Percentiles rank a stretch among this genome's conserved stretches.
Evolutionary conservation across 1,140 invertebrate species (phyloP).

Genomic region (Arctopsyche grandis): DNA sequence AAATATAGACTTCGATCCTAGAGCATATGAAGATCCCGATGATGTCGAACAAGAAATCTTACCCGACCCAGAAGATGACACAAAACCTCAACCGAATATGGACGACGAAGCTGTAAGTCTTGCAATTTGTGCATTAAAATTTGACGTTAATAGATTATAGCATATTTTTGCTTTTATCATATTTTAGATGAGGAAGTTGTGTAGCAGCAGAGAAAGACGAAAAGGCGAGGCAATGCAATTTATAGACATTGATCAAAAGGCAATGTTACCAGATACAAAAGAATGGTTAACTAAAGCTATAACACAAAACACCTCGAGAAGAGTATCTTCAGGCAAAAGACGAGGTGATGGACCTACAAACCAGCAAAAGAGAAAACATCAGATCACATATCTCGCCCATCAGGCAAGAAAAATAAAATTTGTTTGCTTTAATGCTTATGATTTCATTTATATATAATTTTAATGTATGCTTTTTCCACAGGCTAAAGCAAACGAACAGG

Average conservation of each 20-base stretch:
- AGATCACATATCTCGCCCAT: conserved; percentile 95
- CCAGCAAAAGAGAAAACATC: conserved; percentile 87
- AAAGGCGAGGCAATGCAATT: conserved; percentile 70
- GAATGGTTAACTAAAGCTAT: conserved; percentile 86
- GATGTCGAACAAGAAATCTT: neutral
- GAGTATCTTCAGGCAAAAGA: conserved; percentile 64
- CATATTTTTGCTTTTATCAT: neutral
- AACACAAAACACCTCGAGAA: conserved; percentile 75
- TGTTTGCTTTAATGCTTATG: no score
- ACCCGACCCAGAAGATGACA: neutral
- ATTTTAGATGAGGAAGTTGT: conserved; percentile 63
- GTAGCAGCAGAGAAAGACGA: conserved; percentile 62
- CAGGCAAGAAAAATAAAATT: conserved; percentile 66
- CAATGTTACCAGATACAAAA: conserved; percentile 80
- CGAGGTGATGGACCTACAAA: conserved; percentile 73
- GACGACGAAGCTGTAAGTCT: conserved; percentile 9
- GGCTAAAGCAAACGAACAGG: conserved; percentile 93
- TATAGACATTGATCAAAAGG: conserved; percentile 85
- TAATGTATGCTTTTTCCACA: conserved; percentile 62
- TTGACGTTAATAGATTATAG: conserved; percentile 26
- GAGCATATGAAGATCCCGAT: neutral
- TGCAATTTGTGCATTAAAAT: conserved; percentile 24
- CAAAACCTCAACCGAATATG: neutral
- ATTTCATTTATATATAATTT: neutral
- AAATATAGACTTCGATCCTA: neutral